phyloP scores from a whole-genome alignment of 2,797 vertebrate species.

The Rhodeus uyekii region DNA sequence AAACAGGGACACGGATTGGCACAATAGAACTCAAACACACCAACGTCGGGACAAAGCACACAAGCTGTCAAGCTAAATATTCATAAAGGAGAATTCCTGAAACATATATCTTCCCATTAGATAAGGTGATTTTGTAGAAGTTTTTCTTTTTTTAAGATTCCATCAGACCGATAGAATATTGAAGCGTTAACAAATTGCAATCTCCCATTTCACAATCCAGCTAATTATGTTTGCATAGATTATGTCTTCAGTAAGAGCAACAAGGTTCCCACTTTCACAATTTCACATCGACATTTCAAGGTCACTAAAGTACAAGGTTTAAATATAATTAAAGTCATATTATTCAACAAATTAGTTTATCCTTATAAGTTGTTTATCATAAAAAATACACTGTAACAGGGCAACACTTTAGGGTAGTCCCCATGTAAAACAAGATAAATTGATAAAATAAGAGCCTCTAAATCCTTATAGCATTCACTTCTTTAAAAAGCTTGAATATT shows the following conservation, averaged over 20 bases:
- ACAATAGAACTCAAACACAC: conserved; percentile 20
- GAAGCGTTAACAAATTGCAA: neutral
- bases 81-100: neutral
- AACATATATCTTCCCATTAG: neutral
- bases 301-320: neutral
- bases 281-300: neutral
- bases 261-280: neutral
- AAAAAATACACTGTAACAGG: neutral
- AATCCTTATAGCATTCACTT: neutral
- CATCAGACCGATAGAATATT: neutral
- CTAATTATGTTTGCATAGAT: neutral
- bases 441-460: neutral
- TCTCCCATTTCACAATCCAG: neutral
- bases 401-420: neutral
- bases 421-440: neutral
- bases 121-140: neutral
- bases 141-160: neutral
- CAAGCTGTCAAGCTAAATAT: conserved; percentile 60
- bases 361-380: neutral
- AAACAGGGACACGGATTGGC: conserved; percentile 25
- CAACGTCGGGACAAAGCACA: conserved; percentile 60
- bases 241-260: neutral
- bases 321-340: neutral
- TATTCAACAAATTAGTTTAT: neutral
- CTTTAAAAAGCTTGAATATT: neutral